phyloP scores from a whole-genome alignment of 23 tunicate species.

The Styela clava region DNA sequence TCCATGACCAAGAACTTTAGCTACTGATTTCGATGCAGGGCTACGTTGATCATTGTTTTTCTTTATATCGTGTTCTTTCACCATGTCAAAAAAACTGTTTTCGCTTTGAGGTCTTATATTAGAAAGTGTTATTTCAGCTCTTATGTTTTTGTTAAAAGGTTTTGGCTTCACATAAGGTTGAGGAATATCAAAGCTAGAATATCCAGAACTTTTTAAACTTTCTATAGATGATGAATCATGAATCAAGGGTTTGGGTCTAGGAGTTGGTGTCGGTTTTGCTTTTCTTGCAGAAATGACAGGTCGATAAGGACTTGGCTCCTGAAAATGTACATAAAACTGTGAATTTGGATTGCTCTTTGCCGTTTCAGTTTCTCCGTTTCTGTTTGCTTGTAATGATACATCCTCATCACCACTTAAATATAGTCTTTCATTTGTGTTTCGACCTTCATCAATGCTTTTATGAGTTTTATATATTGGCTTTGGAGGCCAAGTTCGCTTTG shows the following conservation, averaged over 20 bases:
- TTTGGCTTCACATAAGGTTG: conserved; percentile 29
- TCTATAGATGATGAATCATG: conserved; percentile 28
- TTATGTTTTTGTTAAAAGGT: conserved; percentile 1
- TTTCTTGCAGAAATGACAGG: conserved; percentile 16
- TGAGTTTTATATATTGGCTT: neutral
- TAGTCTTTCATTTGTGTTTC: neutral
- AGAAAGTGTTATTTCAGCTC: neutral
- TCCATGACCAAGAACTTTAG: conserved; percentile 18
- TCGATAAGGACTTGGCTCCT: conserved; percentile 12
- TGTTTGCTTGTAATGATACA: neutral
- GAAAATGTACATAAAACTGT: conserved; percentile 19
- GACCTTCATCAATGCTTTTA: conserved; percentile 13
- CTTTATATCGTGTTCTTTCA: conserved; percentile 17
- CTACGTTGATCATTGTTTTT: conserved; percentile 27
- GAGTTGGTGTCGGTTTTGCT: neutral
- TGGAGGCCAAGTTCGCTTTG: conserved; percentile 15
- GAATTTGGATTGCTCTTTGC: neutral
- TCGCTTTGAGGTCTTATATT: conserved; percentile 16
- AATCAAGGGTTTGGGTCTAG: neutral
- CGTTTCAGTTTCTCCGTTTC: neutral
- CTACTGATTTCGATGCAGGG: conserved; percentile 23
- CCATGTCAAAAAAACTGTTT: conserved; percentile 32
- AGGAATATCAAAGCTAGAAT: conserved; percentile 29
- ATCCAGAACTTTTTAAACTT: conserved; percentile 18
- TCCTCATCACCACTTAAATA: neutral